Evolutionary conservation across 2,888 invertebrate species (phyloP).

Genomic region (Morpho deidamia): DNA sequence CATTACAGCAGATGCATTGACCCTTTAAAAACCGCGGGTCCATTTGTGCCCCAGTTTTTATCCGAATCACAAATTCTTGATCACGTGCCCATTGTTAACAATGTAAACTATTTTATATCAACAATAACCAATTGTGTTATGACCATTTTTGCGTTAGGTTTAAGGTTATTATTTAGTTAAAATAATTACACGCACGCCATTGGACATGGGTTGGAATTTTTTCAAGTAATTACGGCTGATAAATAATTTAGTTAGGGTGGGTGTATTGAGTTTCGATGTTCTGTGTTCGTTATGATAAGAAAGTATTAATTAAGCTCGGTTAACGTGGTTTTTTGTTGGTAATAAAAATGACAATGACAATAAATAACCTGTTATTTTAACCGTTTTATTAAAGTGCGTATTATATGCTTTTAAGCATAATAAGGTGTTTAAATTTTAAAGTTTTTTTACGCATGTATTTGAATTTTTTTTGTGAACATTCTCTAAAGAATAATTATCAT

Average conservation of each 20-base stretch:
- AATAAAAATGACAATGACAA: background rate
- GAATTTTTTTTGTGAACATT: no score
- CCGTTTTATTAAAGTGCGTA: no score
- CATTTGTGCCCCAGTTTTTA: slow-evolving; percentile 24
- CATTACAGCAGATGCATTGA: slow-evolving; percentile 39
- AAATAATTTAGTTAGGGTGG: slow-evolving; percentile 14
- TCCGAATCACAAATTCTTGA: slow-evolving; percentile 45
- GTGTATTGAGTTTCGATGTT: slow-evolving; percentile 10
- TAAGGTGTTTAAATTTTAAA: no score
- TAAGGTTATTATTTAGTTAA: slow-evolving; percentile 65
- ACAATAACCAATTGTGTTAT: slow-evolving; percentile 47
- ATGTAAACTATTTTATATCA: slow-evolving; percentile 47
- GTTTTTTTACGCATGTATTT: no score
- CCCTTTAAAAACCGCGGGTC: slow-evolving; percentile 32
- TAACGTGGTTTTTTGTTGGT: background rate
- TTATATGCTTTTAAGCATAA: no score
- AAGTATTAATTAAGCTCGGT: no score
- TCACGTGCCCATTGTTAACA: slow-evolving; percentile 57
- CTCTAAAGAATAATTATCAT: no score
- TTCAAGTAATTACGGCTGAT: slow-evolving; percentile 31
- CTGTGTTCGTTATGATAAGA: slow-evolving; percentile 1
- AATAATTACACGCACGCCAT: slow-evolving; percentile 50
- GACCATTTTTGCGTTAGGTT: slow-evolving; percentile 53
- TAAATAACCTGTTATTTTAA: no score
- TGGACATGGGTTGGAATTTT: slow-evolving; percentile 14